phyloP scores from a whole-genome alignment of 2,888 invertebrate species.

The Thera britannica region DNA sequence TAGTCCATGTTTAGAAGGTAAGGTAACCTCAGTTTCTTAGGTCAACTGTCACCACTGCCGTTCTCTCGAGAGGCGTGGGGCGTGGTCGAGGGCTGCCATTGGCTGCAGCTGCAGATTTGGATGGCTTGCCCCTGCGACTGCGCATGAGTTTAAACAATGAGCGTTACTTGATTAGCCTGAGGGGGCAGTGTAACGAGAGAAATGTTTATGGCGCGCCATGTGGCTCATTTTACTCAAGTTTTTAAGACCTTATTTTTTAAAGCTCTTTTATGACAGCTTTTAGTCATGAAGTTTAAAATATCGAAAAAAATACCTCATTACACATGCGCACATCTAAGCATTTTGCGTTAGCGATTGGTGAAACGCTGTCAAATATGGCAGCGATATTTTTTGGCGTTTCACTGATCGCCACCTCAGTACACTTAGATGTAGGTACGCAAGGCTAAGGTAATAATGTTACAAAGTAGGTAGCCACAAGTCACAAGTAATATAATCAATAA shows the following conservation, averaged over 20 bases:
- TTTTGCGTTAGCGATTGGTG: too few species aligned
- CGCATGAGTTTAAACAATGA: constrained; percentile 39
- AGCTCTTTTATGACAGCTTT: neutral
- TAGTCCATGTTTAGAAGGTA: constrained; percentile 19
- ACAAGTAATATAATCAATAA: too few species aligned
- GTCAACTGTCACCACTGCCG: constrained; percentile 33
- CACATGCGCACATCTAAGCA: too few species aligned
- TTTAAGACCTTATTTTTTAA: neutral
- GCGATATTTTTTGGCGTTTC: too few species aligned
- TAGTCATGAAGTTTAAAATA: too few species aligned
- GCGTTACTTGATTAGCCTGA: constrained; percentile 36
- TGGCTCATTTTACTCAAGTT: constrained; percentile 14
- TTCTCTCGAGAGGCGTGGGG: constrained; percentile 34
- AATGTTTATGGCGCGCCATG: constrained; percentile 10
- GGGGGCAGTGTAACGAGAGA: constrained; percentile 20
- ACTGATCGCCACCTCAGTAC: too few species aligned
- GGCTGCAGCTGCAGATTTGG: constrained; percentile 38
- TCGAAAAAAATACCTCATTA: too few species aligned
- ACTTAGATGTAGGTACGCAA: too few species aligned
- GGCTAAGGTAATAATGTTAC: too few species aligned
- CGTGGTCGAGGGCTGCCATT: constrained; percentile 46
- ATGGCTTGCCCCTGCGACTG: constrained; percentile 21
- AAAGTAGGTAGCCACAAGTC: too few species aligned
- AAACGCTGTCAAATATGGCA: too few species aligned
- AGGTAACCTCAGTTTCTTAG: constrained; percentile 17